Evolutionary conservation across 1,140 invertebrate species (phyloP).

Genomic region (Cydia pomonella): DNA sequence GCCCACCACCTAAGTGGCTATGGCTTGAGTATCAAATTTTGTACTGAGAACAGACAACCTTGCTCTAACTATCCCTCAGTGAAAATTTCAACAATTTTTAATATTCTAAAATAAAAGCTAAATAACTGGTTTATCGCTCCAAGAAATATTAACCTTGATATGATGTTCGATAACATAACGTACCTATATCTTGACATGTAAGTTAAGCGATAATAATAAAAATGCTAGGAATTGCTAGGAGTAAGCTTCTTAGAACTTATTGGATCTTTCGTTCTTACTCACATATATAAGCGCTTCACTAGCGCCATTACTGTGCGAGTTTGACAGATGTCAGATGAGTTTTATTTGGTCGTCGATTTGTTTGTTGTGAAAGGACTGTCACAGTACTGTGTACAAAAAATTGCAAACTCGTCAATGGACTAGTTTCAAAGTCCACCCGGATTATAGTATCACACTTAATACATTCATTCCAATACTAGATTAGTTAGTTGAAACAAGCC

Average conservation of each 20-base stretch:
- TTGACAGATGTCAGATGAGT: neutral
- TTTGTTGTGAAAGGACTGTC: constrained; percentile 18
- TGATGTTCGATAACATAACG: too few species aligned
- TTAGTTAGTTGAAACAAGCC: neutral
- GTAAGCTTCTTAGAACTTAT: neutral
- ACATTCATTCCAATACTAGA: constrained; percentile 3
- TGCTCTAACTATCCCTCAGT: too few species aligned
- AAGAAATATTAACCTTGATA: too few species aligned
- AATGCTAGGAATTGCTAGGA: too few species aligned
- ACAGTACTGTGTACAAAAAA: neutral
- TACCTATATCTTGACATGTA: too few species aligned
- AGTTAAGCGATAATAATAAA: too few species aligned
- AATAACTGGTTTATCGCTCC: too few species aligned
- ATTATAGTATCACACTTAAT: constrained; percentile 2
- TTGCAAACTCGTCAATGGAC: constrained; percentile 15
- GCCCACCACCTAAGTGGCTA: too few species aligned
- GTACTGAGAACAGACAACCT: too few species aligned
- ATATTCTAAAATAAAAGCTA: too few species aligned
- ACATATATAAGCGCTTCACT: neutral
- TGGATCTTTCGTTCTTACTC: neutral
- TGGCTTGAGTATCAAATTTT: too few species aligned
- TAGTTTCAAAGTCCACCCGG: constrained; percentile 18
- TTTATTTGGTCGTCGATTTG: constrained; percentile 2
- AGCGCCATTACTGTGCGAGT: neutral
- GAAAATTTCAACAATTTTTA: too few species aligned